Conservation (phyloP, 92 coral and sea anemone genomes). For the Umimayanthus kanabou region DNA sequence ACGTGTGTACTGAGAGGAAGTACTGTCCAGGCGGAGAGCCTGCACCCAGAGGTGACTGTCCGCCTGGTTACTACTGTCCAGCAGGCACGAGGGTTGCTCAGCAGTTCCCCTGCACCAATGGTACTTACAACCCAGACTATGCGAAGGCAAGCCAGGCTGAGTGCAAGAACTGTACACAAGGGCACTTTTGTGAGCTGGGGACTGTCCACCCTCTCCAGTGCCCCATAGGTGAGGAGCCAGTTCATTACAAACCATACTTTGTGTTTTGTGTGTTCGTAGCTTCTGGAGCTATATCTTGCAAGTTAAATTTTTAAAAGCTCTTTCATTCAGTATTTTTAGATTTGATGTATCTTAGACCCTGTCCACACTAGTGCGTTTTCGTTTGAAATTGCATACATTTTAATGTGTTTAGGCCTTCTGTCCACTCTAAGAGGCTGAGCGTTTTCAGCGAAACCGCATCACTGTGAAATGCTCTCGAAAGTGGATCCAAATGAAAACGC, state of each 20-base stretch:
- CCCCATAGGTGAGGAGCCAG: conserved; percentile 80
- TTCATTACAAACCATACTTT: not conserved
- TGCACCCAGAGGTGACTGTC: conserved; percentile 86
- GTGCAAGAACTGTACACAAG: conserved; percentile 87
- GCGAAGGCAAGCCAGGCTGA: conserved; percentile 67
- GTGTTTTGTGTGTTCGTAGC: too few species aligned
- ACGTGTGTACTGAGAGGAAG: conserved; percentile 78
- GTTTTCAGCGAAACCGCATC: too few species aligned
- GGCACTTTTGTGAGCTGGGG: conserved; percentile 96
- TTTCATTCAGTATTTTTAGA: too few species aligned
- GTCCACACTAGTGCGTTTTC: too few species aligned
- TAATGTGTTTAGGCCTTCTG: too few species aligned
- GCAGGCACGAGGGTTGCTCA: conserved; percentile 85
- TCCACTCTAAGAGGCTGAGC: too few species aligned
- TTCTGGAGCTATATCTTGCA: too few species aligned
- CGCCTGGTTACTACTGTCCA: conserved; percentile 97
- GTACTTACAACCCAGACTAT: conserved; percentile 90
- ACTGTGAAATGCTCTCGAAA: too few species aligned
- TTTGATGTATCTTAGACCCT: too few species aligned
- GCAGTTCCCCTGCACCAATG: conserved; percentile 92
- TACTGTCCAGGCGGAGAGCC: conserved; percentile 99
- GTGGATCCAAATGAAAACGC: too few species aligned
- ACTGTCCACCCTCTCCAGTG: conserved; percentile 92
- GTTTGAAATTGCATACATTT: too few species aligned
- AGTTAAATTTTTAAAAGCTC: too few species aligned